Conservation (phyloP, 2,797 vertebrate genomes). For the Enteromius anoplus region DNA sequence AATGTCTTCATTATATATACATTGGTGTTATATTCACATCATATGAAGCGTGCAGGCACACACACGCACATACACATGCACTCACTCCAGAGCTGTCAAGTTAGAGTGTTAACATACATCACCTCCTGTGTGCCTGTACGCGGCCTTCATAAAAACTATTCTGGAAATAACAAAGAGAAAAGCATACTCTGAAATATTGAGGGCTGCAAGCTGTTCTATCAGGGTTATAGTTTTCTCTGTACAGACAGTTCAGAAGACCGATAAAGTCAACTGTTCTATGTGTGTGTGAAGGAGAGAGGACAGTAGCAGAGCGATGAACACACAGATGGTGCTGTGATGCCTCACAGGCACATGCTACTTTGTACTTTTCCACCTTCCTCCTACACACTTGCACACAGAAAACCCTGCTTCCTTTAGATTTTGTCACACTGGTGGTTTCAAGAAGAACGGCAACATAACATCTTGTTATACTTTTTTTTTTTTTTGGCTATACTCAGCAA, state of each 20-base stretch:
- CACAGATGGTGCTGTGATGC: slow-evolving; percentile 75
- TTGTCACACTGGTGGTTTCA: slow-evolving; percentile 46
- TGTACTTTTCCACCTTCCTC: slow-evolving; percentile 76
- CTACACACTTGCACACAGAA: slow-evolving; percentile 63
- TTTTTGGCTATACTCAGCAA: neutral
- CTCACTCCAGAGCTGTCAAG: neutral
- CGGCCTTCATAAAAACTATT: neutral
- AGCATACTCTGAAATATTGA: slow-evolving; percentile 33
- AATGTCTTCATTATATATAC: slow-evolving; percentile 2
- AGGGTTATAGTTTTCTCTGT: slow-evolving; percentile 8
- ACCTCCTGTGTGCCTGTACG: neutral
- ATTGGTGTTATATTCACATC: neutral
- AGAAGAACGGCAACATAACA: slow-evolving; percentile 12
- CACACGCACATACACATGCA: neutral
- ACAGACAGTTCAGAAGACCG: slow-evolving; percentile 28
- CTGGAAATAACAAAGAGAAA: slow-evolving; percentile 17
- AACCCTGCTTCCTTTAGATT: slow-evolving; percentile 42
- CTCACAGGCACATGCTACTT: slow-evolving; percentile 75
- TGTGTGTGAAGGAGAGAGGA: slow-evolving; percentile 46
- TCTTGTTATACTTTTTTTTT: slow-evolving; percentile 35
- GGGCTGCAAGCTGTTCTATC: slow-evolving; percentile 27
- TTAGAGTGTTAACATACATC: neutral
- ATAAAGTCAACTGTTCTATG: slow-evolving; percentile 43
- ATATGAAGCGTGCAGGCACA: neutral
- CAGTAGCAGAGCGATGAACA: slow-evolving; percentile 63